Base-by-base conservation (phyloP, 2,113 vertebrate species). In the Tor tambroides region DNA sequence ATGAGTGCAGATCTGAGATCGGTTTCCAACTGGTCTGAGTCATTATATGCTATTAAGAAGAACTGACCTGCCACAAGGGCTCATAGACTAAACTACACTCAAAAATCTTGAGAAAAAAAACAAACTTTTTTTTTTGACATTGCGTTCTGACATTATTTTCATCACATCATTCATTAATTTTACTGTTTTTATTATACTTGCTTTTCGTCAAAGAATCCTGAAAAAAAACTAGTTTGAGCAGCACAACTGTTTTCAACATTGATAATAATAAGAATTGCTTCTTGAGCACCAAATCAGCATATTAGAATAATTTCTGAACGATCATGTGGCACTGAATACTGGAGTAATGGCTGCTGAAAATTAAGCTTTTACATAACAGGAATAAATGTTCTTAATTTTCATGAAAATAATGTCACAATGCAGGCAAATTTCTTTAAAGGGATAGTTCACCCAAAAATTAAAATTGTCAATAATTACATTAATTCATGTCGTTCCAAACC, bases 1-100 rank as follows among this genome's bases (percentile, higher is more conserved):
- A 59, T 1, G 46, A 61, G 49, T 46, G 26, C 83, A 63, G 41
- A 75, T 80, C 38, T 74, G 54, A 61, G 59, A 51, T 61, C 28
- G 35, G 83, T 65, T 80, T 69, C 35, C 30, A 77, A 77, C 80
- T 49, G 71, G 54, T 69, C 30, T 21, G 54, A 15, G 49, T 61
- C 46, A 41, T 74, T 74, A 35, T 56, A 14, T 23, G 11, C 32
- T 56, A 74, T 65, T 28, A 69, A 32, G 83, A 19, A 11, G 38
- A 28, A 65, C 11, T 23, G 11, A 78, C 26, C 46, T 78, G 46
- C 1, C 32, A 72, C 69, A 41, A 41, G 19, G 35, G 21, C 9
- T 23, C 2, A 12, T 74, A 41, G 9, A 51, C 26, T 51, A 17
- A 78, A 32, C 46, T 54, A 11, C 23, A 41, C 10, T 9, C 32